Evolutionary conservation across 2,113 vertebrate species (phyloP), one percentile per base, ranked within the genome.

Genomic region (Daphoenositta chrysoptera): DNA sequence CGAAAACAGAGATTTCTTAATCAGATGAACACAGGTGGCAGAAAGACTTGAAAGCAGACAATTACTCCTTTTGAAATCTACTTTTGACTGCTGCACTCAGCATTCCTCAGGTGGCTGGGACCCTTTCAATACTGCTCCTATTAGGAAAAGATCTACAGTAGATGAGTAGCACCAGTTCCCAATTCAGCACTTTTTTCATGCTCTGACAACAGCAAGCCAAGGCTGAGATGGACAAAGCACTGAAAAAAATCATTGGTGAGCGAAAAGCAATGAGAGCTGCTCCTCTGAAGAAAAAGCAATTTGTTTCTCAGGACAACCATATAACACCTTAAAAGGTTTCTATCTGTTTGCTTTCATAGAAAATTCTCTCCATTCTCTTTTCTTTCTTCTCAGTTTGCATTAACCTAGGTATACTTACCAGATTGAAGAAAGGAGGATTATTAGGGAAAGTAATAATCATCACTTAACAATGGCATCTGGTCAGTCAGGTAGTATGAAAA

Each of bases 51-150:
- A 95, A 95, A 96, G 90, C 75, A 83, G 75, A 79, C 66, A 83
- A 69, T 83, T 72, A 86, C 30, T 91, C 48, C 58, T 83, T 91
- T 63, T 58, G 63, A 94, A 93, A 96, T 77, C 78, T 72, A 44
- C 82, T 93, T 96, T 83, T 63, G 78, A 93, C 63, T 87, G 82
- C 50, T 96, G 87, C 66, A 90, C 54, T 94, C 63, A 50, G 70
- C 3, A 3, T 70, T 91, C 87, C 91, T 92, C 95, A 90, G 91
- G 94, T 94, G 90, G 66, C 84, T 73, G 54, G 63, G 66, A 84
- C 42, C 61, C 68, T 91, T 91, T 94, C 87, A 94, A 77, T 88
- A 63, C 39, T 13, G 8, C 37, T 93, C 77, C 89, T 88, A 44
- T 77, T 79, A 80, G 40, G 54, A 53, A 83, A 73, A 91, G 45